Conservation (phyloP, 1,140 invertebrate genomes). For the Elysia chlorotica region DNA sequence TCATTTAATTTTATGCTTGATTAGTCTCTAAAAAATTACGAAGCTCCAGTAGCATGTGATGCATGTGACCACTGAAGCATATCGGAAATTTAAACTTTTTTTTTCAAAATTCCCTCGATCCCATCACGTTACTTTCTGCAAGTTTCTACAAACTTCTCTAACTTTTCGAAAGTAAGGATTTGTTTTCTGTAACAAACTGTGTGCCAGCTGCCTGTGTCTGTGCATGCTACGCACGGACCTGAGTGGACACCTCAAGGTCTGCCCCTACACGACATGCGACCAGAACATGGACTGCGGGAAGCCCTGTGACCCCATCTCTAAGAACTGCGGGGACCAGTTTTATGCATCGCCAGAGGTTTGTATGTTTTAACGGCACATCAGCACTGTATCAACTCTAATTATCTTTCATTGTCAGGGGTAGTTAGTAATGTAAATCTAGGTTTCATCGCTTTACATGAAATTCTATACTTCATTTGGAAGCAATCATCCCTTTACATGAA, state of each 20-base stretch:
- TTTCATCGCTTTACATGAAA: too few species aligned
- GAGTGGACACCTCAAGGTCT: background rate
- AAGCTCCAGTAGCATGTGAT: too few species aligned
- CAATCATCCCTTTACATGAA: too few species aligned
- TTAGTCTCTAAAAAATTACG: background rate
- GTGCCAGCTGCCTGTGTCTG: conserved; percentile 1
- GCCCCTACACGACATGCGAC: conserved; percentile 11
- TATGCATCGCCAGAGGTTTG: conserved; percentile 16
- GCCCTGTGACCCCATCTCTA: conserved; percentile 12
- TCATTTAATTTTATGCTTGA: background rate
- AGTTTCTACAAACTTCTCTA: background rate
- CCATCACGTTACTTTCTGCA: background rate
- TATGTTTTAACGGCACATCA: background rate
- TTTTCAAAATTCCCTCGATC: too few species aligned
- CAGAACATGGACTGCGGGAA: conserved; percentile 21
- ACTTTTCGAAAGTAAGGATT: too few species aligned
- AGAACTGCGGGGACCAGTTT: conserved; percentile 23
- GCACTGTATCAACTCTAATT: too few species aligned
- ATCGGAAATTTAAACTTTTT: background rate
- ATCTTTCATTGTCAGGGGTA: background rate
- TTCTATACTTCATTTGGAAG: too few species aligned
- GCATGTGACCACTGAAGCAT: too few species aligned
- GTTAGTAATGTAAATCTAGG: background rate
- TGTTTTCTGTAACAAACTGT: background rate
- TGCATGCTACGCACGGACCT: background rate